Conservation (phyloP, 2,113 vertebrate genomes). For the Nycticebus coucang region DNA sequence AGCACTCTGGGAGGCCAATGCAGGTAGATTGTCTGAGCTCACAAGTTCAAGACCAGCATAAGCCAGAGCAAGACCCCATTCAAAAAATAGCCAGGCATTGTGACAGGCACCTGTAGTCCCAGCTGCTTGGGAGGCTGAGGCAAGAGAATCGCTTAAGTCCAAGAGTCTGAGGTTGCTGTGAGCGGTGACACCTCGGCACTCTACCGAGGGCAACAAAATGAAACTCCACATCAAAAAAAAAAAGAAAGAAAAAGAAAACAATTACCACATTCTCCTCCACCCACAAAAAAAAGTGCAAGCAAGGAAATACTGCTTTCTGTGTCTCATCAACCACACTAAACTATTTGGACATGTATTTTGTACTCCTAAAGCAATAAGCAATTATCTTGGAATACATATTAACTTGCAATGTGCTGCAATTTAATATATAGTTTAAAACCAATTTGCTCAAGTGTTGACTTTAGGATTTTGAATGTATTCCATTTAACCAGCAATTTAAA, state of each 20-base stretch:
- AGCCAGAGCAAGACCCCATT: too few relatives aligned
- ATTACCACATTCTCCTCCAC: neutral
- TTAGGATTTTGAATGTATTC: slow-evolving; percentile 71
- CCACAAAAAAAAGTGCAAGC: slow-evolving; percentile 4
- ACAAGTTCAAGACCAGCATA: too few relatives aligned
- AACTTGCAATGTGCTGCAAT: slow-evolving; percentile 63
- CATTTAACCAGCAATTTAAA: slow-evolving; percentile 75
- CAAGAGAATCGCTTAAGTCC: too few relatives aligned
- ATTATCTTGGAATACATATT: slow-evolving; percentile 67
- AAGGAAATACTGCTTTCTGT: slow-evolving; percentile 15
- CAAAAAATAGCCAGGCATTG: too few relatives aligned
- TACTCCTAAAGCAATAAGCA: slow-evolving; percentile 68
- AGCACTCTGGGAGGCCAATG: too few relatives aligned
- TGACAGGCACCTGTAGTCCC: too few relatives aligned
- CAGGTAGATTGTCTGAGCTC: too few relatives aligned
- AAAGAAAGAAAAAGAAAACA: neutral
- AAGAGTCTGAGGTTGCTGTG: too few relatives aligned
- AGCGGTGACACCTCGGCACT: too few relatives aligned
- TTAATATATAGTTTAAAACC: slow-evolving; percentile 76
- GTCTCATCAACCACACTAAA: slow-evolving; percentile 56
- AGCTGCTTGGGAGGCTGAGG: too few relatives aligned
- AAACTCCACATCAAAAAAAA: too few relatives aligned
- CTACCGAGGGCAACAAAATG: too few relatives aligned
- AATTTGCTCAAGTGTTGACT: slow-evolving; percentile 78
- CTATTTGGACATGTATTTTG: slow-evolving; percentile 62